Evolutionary conservation across 2,797 vertebrate species (phyloP).

Genomic region (Chaetodon trifasciatus): DNA sequence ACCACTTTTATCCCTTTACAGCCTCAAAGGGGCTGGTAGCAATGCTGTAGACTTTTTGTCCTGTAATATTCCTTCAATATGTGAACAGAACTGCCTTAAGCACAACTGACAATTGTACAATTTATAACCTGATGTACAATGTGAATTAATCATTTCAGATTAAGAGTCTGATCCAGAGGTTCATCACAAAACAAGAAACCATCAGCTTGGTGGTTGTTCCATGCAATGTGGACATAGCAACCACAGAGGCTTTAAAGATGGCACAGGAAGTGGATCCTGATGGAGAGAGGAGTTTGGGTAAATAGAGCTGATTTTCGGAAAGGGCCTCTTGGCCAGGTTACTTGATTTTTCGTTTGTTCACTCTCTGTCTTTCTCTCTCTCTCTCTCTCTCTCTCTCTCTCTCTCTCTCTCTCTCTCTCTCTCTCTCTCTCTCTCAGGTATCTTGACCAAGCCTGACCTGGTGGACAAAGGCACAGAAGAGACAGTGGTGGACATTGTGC

Average conservation of each 20-base stretch:
- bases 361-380: background rate
- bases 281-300: conserved; percentile 93
- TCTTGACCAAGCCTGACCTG: conserved; percentile 94
- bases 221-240: conserved; percentile 93
- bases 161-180: conserved; percentile 85
- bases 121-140: background rate
- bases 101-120: background rate
- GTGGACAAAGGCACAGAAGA: conserved; percentile 91
- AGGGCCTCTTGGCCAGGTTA: background rate
- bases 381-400: background rate
- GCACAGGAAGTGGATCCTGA: conserved; percentile 89
- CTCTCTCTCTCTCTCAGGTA: conserved; percentile 78
- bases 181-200: conserved; percentile 90
- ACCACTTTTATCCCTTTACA: background rate
- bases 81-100: background rate
- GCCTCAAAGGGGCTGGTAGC: background rate
- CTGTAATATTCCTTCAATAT: background rate
- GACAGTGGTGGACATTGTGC: conserved; percentile 82
- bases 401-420: background rate
- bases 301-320: background rate
- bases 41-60: background rate
- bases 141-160: conserved; percentile 81
- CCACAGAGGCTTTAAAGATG: conserved; percentile 93
- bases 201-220: conserved; percentile 93
- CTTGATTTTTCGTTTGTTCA: background rate